Evolutionary conservation across 2,113 vertebrate species (phyloP).

Genomic region (Struthidea cinerea): DNA sequence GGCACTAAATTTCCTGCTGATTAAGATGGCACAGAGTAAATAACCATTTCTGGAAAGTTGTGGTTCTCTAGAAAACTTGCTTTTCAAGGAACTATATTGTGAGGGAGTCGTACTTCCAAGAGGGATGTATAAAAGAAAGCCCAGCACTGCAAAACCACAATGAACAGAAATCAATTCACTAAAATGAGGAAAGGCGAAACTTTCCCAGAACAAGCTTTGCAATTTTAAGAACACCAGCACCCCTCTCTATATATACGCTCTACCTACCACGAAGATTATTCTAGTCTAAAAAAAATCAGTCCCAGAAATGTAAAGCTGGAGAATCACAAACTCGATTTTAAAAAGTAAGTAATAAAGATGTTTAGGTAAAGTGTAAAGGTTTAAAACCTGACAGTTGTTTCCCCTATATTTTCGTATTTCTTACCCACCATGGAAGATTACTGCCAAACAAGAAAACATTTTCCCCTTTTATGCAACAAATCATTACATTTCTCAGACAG

Average conservation of each 20-base stretch:
- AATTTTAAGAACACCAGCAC: background rate
- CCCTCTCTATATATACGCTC: background rate
- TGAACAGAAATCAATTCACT: background rate
- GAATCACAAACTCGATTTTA: background rate
- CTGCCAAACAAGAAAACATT: background rate
- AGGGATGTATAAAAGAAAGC: background rate
- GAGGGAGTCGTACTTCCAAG: background rate
- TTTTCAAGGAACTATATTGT: background rate
- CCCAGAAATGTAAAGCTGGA: background rate
- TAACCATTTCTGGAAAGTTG: background rate
- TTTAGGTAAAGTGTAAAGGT: background rate
- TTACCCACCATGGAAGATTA: background rate
- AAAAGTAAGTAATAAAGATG: background rate
- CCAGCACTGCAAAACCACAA: background rate
- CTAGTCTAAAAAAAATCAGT: background rate
- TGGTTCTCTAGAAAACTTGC: background rate
- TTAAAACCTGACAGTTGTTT: background rate
- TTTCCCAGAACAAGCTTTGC: background rate
- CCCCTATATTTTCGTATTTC: background rate
- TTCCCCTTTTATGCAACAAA: background rate
- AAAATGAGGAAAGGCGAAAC: background rate
- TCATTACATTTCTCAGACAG: background rate
- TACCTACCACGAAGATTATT: background rate
- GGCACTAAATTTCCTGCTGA: slow-evolving; percentile 2
- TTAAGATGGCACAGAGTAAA: background rate